Evolutionary conservation across 2,113 vertebrate species (phyloP).

Genomic region (Lipophrys pholis): DNA sequence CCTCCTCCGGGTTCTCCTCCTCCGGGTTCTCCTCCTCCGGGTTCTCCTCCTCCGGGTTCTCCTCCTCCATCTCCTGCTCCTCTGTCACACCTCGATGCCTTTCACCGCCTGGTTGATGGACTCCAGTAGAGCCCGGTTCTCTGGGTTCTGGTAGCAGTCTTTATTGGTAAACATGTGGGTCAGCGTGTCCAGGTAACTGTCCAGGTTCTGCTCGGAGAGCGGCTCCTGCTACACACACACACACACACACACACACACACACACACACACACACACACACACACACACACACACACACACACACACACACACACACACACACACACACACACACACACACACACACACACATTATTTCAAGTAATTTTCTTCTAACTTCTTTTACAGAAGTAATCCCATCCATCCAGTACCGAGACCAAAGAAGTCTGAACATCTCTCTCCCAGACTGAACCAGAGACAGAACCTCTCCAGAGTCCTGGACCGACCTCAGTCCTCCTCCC

Average conservation of each 20-base stretch:
- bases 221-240: slow-evolving; percentile 86
- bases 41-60: slow-evolving; percentile 10
- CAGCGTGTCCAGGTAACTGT: slow-evolving; percentile 94
- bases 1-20: slow-evolving; percentile 2
- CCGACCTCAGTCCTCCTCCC: too few relatives aligned
- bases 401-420: too few relatives aligned
- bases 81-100: slow-evolving; percentile 94
- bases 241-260: neutral
- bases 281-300: too few relatives aligned
- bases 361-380: too few relatives aligned
- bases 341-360: neutral
- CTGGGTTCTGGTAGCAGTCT: slow-evolving; percentile 97
- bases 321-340: too few relatives aligned
- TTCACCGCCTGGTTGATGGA: slow-evolving; percentile 98
- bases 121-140: slow-evolving; percentile 96
- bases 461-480: too few relatives aligned
- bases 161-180: slow-evolving; percentile 98
- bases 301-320: too few relatives aligned
- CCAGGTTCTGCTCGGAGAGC: slow-evolving; percentile 96
- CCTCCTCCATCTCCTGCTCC: neutral
- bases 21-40: too few relatives aligned
- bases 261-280: too few relatives aligned
- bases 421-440: too few relatives aligned
- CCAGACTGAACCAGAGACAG: too few relatives aligned
- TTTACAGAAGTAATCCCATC: too few relatives aligned